Conservation (phyloP, 2,113 vertebrate genomes). For the Chiloscyllium plagiosum region DNA sequence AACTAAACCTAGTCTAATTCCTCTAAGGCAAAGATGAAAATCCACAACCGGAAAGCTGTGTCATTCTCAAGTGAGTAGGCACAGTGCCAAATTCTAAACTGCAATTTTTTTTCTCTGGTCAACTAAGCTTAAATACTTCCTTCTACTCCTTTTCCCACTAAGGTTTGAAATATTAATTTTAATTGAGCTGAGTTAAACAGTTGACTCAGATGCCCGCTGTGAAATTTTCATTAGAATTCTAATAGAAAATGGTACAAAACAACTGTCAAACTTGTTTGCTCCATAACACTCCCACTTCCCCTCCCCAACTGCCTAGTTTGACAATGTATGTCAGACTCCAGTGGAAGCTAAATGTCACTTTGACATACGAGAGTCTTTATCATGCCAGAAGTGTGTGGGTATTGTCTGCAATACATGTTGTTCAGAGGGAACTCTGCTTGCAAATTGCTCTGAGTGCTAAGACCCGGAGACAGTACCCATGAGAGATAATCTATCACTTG, state of each 20-base stretch:
- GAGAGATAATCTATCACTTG: conserved; percentile 40
- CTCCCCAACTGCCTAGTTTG: conserved; percentile 5
- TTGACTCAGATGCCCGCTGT: background rate
- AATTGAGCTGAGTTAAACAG: conserved; percentile 16
- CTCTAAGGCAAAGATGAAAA: conserved; percentile 40
- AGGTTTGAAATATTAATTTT: conserved; percentile 28
- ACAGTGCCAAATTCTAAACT: background rate
- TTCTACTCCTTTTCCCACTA: conserved; percentile 4
- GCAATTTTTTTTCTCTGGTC: too few relatives aligned
- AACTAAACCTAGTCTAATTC: conserved; percentile 50
- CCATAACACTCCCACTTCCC: background rate
- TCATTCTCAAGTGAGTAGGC: conserved; percentile 1
- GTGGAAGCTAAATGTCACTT: conserved; percentile 44
- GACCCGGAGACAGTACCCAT: background rate
- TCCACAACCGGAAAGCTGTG: background rate
- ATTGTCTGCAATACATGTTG: conserved; percentile 43
- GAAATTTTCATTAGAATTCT: conserved; percentile 26
- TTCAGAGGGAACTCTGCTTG: conserved; percentile 38
- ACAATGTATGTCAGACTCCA: conserved; percentile 38
- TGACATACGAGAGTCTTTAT: conserved; percentile 50
- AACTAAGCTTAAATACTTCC: background rate
- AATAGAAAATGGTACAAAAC: conserved; percentile 29
- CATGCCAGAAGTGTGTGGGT: conserved; percentile 40
- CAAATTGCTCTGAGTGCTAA: conserved; percentile 19
- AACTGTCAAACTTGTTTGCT: background rate